Evolutionary conservation across 2,113 vertebrate species (phyloP).

Genomic region (Microcebus jonahi): DNA sequence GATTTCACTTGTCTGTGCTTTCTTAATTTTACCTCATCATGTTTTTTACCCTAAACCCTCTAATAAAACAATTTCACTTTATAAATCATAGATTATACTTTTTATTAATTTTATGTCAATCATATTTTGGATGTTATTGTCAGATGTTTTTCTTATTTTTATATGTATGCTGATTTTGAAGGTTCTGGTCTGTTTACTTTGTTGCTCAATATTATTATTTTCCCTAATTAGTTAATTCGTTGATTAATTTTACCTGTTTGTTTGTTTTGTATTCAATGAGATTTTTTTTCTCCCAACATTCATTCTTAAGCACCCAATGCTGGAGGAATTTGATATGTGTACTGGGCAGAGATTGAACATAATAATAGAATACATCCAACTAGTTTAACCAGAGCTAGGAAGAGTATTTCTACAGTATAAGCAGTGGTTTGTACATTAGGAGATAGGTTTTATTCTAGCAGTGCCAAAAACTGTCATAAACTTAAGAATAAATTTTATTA

Average conservation of each 20-base stretch:
- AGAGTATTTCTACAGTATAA: neutral
- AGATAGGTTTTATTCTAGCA: conserved; percentile 24
- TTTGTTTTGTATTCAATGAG: neutral
- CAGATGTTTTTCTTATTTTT: neutral
- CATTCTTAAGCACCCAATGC: conserved; percentile 34
- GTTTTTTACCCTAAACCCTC: neutral
- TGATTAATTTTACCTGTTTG: neutral
- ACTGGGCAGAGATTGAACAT: conserved; percentile 33
- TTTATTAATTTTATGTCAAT: neutral
- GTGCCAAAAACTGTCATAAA: conserved; percentile 39
- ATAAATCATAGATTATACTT: neutral
- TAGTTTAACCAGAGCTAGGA: conserved; percentile 6
- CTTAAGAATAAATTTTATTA: conserved; percentile 28
- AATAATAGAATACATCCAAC: conserved; percentile 37
- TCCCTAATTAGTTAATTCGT: neutral
- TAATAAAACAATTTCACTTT: neutral
- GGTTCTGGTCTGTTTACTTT: neutral
- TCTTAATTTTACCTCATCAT: neutral
- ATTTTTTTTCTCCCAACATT: neutral
- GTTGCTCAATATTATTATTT: neutral
- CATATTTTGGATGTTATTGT: neutral
- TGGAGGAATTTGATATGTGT: neutral
- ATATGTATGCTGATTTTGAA: neutral
- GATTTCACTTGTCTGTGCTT: neutral
- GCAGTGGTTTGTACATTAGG: neutral